phyloP scores from a whole-genome alignment of 2,113 vertebrate genomes.

The Notothenia coriiceps region DNA sequence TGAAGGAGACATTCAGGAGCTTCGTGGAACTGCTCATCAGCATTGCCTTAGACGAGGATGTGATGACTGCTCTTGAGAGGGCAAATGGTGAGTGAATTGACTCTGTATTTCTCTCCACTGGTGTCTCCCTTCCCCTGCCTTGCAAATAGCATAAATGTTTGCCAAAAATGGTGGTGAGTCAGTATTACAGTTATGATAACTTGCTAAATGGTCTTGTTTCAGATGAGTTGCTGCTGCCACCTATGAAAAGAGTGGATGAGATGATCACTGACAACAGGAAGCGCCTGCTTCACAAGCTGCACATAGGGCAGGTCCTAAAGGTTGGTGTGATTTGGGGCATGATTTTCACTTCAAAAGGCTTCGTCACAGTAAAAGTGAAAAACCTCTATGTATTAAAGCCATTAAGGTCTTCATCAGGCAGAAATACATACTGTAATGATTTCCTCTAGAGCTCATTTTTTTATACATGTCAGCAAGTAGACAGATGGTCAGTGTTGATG shows the following conservation, averaged over 20 bases:
- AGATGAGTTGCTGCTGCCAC: slow-evolving; percentile 96
- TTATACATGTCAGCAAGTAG: no score
- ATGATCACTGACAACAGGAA: slow-evolving; percentile 96
- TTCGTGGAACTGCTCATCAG: slow-evolving; percentile 96
- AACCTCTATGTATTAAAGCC: no score
- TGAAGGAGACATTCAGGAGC: slow-evolving; percentile 98
- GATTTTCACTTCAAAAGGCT: background rate
- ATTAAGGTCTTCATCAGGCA: no score
- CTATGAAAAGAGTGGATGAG: slow-evolving; percentile 96
- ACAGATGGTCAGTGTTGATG: no score
- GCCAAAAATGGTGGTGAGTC: background rate
- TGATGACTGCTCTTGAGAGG: slow-evolving; percentile 92
- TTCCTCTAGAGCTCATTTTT: no score
- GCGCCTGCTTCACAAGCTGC: slow-evolving; percentile 92
- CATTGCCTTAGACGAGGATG: slow-evolving; percentile 91
- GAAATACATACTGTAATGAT: no score
- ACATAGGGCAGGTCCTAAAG: slow-evolving; percentile 93
- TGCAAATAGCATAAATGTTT: background rate
- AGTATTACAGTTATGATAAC: background rate
- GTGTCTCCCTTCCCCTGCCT: no score
- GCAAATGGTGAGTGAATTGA: slow-evolving; percentile 87
- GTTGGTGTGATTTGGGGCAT: slow-evolving; percentile 72
- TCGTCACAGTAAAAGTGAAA: no score
- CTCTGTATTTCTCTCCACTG: background rate
- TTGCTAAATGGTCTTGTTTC: slow-evolving; percentile 36